Evolutionary conservation across 1,140 invertebrate species (phyloP).

Genomic region (Listronotus oregonensis): DNA sequence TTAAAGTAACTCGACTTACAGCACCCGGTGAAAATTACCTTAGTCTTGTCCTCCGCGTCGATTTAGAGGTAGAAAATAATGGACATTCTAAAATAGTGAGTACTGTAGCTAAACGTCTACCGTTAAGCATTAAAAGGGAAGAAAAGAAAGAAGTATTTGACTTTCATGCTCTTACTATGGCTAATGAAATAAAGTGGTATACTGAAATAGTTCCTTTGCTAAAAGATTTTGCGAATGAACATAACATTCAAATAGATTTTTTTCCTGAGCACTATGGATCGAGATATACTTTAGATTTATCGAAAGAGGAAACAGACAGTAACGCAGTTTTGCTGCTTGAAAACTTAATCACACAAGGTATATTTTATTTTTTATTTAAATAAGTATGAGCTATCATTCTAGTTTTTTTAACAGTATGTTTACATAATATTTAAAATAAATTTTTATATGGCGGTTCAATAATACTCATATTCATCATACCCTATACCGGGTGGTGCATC

Average conservation of each 20-base stretch:
- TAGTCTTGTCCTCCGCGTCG: constrained; percentile 4
- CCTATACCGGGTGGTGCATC: too few relatives aligned
- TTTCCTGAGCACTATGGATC: not conserved
- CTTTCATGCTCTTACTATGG: not conserved
- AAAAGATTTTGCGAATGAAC: not conserved
- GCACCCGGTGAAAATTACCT: constrained; percentile 11
- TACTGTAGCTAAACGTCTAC: constrained; percentile 4
- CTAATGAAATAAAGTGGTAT: constrained; percentile 11
- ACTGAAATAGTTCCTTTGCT: constrained; percentile 10
- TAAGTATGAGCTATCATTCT: too few relatives aligned
- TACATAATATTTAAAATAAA: too few relatives aligned
- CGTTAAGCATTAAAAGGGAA: too few relatives aligned
- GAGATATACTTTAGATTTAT: constrained; percentile 1
- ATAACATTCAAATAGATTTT: not conserved
- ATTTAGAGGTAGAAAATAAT: constrained; percentile 4
- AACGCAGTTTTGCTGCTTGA: constrained; percentile 3
- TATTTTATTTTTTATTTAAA: too few relatives aligned
- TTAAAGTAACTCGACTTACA: constrained; percentile 7
- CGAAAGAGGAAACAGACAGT: not conserved
- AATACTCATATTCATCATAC: too few relatives aligned
- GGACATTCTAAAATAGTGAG: not conserved
- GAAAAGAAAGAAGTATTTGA: not conserved
- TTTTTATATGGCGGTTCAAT: too few relatives aligned
- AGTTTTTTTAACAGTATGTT: too few relatives aligned
- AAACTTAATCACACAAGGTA: constrained; percentile 7